phyloP scores from a whole-genome alignment of 2,888 invertebrate species.

The Campoplex nolae region DNA sequence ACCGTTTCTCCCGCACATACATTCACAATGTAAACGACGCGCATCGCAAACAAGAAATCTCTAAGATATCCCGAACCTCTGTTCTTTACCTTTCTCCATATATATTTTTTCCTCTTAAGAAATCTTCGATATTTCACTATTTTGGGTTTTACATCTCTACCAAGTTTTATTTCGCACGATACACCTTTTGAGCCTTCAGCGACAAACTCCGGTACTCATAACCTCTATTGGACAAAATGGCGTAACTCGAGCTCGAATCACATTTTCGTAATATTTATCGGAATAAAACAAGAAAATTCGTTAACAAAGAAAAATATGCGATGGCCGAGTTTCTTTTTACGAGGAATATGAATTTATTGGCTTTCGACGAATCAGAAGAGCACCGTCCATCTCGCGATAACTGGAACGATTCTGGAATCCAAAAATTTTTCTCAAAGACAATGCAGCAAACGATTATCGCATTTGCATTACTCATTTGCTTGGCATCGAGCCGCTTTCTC shows the following conservation, averaged over 20 bases:
- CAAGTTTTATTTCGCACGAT: not conserved
- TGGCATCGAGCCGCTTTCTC: not conserved
- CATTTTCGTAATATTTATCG: not conserved
- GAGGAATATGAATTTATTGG: not conserved
- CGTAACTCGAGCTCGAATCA: not conserved
- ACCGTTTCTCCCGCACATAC: not conserved
- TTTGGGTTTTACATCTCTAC: not conserved
- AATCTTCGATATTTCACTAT: not conserved
- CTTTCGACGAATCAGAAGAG: not conserved
- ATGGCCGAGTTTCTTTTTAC: not conserved
- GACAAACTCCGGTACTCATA: not conserved
- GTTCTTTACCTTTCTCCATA: not conserved
- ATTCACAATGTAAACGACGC: not conserved
- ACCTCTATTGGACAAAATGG: not conserved
- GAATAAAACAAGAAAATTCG: not conserved
- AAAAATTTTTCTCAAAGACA: not conserved
- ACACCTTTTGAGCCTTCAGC: not conserved
- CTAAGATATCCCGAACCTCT: not conserved
- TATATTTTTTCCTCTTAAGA: not conserved
- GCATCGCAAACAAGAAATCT: slow-evolving; percentile 40
- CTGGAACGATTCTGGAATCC: not conserved
- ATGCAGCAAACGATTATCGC: not conserved
- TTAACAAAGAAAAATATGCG: not conserved
- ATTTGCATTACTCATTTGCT: not conserved
- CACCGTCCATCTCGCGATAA: not conserved